These are phyloP conservation scores for Thymelicus sylvestris DNA, from an alignment of 2,888 invertebrate species.

Conservation along the genomic window DNA sequence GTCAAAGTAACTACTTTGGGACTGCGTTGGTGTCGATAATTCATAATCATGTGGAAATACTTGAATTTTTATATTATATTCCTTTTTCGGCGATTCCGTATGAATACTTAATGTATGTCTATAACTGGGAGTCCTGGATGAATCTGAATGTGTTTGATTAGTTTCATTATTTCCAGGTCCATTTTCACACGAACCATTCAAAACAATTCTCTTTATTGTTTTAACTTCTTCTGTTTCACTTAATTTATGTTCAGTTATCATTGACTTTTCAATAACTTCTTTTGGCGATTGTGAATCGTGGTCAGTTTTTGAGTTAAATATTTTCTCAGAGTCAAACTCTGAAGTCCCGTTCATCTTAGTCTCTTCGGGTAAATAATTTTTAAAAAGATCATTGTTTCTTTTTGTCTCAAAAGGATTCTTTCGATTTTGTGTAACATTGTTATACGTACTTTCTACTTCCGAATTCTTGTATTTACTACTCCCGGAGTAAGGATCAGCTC, in stretches of 20 bases:
- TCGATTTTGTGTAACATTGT: conserved; percentile 50
- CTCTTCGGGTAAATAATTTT: conserved; percentile 65
- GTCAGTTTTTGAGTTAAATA: conserved; percentile 69
- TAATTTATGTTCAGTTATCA: conserved; percentile 73
- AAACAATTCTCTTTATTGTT: conserved; percentile 75
- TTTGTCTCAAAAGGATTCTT: conserved; percentile 70
- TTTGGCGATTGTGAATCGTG: conserved; percentile 67
- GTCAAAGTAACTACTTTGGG: conserved; percentile 27
- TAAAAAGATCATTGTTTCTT: conserved; percentile 54
- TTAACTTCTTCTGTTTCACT: conserved; percentile 78
- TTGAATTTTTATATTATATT: conserved; percentile 30
- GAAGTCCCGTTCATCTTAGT: conserved; percentile 58
- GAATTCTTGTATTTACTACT: conserved; percentile 53
- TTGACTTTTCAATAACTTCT: conserved; percentile 68
- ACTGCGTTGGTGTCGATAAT: conserved; percentile 18
- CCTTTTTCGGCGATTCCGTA: conserved; percentile 21
- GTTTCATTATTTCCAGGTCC: conserved; percentile 37
- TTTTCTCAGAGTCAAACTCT: conserved; percentile 55
- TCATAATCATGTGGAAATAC: conserved; percentile 16
- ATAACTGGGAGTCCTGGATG: background rate
- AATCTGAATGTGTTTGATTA: background rate
- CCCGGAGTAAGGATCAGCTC: conserved; percentile 52
- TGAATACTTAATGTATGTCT: conserved; percentile 3
- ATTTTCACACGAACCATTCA: conserved; percentile 67
- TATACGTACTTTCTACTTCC: conserved; percentile 53